Conservation (phyloP, 92 coral and sea anemone genomes). For the Diadumene lineata region DNA sequence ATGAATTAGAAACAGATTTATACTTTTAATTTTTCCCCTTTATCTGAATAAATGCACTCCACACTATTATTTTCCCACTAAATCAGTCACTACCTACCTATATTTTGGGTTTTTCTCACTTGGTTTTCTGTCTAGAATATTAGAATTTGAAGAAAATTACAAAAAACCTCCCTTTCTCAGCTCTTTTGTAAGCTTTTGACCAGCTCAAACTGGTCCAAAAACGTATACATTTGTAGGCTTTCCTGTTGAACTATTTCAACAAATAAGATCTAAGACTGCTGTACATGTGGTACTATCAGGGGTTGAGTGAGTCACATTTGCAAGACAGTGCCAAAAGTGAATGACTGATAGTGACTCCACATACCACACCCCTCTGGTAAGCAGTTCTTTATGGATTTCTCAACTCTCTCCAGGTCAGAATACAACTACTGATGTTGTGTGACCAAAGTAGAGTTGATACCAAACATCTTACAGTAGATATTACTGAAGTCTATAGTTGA, state of each 20-base stretch:
- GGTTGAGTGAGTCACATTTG: no score
- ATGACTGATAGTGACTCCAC: not conserved
- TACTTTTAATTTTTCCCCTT: no score
- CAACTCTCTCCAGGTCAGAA: slow-evolving; percentile 5
- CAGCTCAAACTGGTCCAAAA: not conserved
- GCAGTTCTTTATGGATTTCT: not conserved
- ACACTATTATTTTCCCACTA: no score
- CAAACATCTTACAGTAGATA: not conserved
- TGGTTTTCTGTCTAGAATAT: no score
- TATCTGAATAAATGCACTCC: no score
- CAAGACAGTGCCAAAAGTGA: no score
- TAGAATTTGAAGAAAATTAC: no score
- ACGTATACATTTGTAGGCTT: not conserved
- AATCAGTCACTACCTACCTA: no score
- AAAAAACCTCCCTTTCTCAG: not conserved
- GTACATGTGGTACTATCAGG: not conserved
- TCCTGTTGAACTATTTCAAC: not conserved
- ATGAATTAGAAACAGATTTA: no score
- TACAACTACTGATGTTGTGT: not conserved
- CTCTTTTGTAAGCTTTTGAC: not conserved
- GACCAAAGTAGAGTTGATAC: not conserved
- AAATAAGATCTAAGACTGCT: not conserved
- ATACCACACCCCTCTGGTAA: not conserved
- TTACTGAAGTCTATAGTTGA: not conserved
- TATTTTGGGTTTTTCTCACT: no score